A percentile compares a stretch with the other conserved stretches of the same genome.
These are phyloP conservation scores for Cataglyphis hispanica DNA, from an alignment of 1,140 invertebrate species.

Conservation along the genomic window DNA sequence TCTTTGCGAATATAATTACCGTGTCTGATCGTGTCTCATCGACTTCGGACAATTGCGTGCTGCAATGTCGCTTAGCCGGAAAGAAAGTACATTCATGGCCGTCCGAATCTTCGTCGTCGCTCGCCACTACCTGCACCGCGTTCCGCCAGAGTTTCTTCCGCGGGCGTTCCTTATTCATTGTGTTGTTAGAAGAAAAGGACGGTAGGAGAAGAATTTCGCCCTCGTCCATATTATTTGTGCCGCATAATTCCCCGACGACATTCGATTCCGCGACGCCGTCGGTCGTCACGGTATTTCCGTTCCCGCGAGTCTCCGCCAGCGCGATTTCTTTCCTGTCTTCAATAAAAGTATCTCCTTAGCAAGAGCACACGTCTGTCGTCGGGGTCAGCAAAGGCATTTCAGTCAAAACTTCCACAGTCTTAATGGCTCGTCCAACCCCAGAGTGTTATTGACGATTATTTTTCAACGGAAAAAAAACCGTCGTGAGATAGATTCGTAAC, in stretches of 20 bases:
- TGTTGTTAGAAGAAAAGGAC: neutral
- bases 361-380: neutral
- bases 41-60: conserved; percentile 69
- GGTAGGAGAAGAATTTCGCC: conserved; percentile 31
- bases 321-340: neutral
- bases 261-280: conserved; percentile 34
- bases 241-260: conserved; percentile 9
- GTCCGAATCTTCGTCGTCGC: conserved; percentile 83
- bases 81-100: conserved; percentile 79
- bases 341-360: neutral
- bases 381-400: neutral
- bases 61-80: conserved; percentile 79
- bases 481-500: no score
- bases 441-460: conserved; percentile 10
- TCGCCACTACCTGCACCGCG: conserved; percentile 81
- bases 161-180: conserved; percentile 10
- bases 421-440: neutral
- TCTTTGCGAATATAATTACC: conserved; percentile 72
- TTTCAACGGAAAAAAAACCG: neutral
- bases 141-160: conserved; percentile 49
- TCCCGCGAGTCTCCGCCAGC: conserved; percentile 27
- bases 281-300: neutral
- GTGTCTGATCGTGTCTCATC: conserved; percentile 64
- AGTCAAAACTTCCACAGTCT: neutral
- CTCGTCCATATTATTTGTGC: conserved; percentile 13